These are phyloP conservation scores for Spodoptera littoralis DNA, from an alignment of 2,888 invertebrate species.

Conservation along the genomic window DNA sequence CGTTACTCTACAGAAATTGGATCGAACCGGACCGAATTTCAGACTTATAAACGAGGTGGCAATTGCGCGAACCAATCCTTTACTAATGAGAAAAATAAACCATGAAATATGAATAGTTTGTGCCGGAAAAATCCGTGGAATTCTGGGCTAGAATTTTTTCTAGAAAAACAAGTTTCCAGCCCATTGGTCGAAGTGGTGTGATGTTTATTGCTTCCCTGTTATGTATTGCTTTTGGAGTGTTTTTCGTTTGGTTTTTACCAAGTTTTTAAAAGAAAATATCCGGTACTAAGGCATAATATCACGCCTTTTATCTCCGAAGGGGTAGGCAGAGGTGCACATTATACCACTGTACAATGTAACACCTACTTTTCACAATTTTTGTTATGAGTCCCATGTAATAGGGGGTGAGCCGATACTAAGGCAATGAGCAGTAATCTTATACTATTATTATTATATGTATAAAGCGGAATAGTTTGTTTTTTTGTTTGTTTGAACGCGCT, in stretches of 20 bases:
- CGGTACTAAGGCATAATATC: no score
- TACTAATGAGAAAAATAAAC: conserved; percentile 60
- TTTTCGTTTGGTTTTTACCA: conserved; percentile 15
- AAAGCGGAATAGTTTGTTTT: no score
- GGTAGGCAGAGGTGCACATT: no score
- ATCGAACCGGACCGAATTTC: conserved; percentile 40
- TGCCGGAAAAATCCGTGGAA: conserved; percentile 11
- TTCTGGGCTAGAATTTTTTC: conserved; percentile 19
- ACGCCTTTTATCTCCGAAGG: no score
- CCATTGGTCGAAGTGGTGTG: conserved; percentile 16
- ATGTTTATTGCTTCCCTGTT: conserved; percentile 38
- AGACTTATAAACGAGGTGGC: conserved; percentile 58
- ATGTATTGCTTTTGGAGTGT: conserved; percentile 17
- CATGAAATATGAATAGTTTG: conserved; percentile 41
- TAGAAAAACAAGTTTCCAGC: conserved; percentile 14
- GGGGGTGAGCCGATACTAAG: no score
- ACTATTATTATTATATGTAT: no score
- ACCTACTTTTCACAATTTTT: no score
- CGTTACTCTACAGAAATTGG: conserved; percentile 45
- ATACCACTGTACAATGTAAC: no score
- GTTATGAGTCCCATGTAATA: no score
- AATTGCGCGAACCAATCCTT: conserved; percentile 49
- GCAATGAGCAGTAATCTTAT: no score
- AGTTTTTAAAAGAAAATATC: conserved; percentile 2
- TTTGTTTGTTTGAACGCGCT: no score